phyloP scores from a whole-genome alignment of 2,113 vertebrate species.

The Chiloscyllium plagiosum region DNA sequence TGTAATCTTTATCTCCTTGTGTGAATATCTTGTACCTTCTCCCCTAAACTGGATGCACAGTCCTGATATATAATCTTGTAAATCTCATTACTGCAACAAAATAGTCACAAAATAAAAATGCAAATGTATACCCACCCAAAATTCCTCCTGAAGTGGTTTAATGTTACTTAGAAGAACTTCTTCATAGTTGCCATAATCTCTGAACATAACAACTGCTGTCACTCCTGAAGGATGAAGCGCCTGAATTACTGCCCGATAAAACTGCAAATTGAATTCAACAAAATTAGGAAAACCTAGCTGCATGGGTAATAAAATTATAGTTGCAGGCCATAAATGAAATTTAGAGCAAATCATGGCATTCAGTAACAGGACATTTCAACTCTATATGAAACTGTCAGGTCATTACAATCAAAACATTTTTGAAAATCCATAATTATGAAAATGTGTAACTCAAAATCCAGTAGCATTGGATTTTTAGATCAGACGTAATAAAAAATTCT shows the following conservation, averaged over 20 bases:
- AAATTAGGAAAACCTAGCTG: background rate
- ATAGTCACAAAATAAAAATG: background rate
- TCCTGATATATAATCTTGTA: background rate
- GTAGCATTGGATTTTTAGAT: background rate
- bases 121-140: conserved; percentile 30
- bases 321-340: background rate
- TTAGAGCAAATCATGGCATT: background rate
- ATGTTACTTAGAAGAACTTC: conserved; percentile 94
- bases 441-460: background rate
- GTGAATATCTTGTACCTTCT: background rate
- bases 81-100: background rate
- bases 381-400: background rate
- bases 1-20: background rate
- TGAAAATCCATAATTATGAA: background rate
- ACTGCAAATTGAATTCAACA: conserved; percentile 49
- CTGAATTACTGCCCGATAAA: conserved; percentile 89
- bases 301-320: background rate
- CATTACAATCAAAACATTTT: background rate
- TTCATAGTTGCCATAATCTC: conserved; percentile 96
- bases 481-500: background rate
- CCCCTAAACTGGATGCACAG: background rate
- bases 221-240: conserved; percentile 91
- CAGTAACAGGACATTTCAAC: background rate
- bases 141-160: conserved; percentile 62
- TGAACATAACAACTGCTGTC: conserved; percentile 93